Evolutionary conservation across 2,888 invertebrate species (phyloP), one percentile per base, ranked within the genome.

Genomic region (Amphimallon solstitiale): DNA sequence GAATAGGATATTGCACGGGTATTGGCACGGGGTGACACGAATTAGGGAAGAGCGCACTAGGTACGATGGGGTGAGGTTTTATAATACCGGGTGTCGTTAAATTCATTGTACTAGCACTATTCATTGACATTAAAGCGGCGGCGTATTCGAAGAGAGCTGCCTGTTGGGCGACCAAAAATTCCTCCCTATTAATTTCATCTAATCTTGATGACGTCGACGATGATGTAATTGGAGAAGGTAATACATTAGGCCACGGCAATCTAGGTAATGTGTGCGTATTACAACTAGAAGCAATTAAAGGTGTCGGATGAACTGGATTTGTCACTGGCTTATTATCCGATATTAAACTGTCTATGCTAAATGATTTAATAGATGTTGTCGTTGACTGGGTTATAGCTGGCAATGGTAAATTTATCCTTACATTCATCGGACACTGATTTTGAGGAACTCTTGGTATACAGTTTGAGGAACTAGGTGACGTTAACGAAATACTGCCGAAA

Each of bases 331-430:
- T 70, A 43, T 70, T 71, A 40, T 65, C 68, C 14, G 67, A 67
- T 48, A 94, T 88, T 70, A 94, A 85, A 72, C 92, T 93, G 74
- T 93, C 94, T 73, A 94, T 94, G 51, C 93, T 93, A 76, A 94
- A 94, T 14, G 93, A 88, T 66, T 91, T 85, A 73, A 89, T 89
- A 40, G 86, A 68, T 49, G 70, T 68, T 6, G 73, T 67, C 37
- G 71, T 73, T 1, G 72, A 70, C 23, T 73, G 86, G 59, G 85
- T 76, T 71, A 73, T 66, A 29, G 67, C 52, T 34, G 70, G 73
- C 61, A 63, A 69, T 12, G 66, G 69, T 35, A 70, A 74, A 63
- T 38, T 64, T 21, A 69, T 62, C 19, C 68, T 67, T 34, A 66
- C 66, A 34, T 56, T 67, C 62, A 72, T 62, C 6, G 73, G 67